Conservation (phyloP, 2,888 invertebrate genomes). For the Aphelenchoides bicaudatus region DNA sequence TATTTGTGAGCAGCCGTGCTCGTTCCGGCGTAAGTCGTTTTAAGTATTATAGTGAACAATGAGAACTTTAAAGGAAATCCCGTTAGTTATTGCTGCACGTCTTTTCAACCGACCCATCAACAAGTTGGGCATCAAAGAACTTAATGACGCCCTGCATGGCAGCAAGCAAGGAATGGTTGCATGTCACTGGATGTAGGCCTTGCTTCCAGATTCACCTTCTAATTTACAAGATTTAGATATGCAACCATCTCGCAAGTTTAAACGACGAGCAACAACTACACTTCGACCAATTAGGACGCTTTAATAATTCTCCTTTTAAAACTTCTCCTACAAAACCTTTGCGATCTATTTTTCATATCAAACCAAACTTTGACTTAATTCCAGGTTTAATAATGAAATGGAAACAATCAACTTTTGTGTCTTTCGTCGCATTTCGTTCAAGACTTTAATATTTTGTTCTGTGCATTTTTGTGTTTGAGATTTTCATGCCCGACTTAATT, state of each 20-base stretch:
- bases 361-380: too few species aligned
- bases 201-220: slow-evolving; percentile 10
- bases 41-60: too few species aligned
- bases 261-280: too few species aligned
- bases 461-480: too few species aligned
- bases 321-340: neutral
- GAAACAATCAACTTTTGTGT: too few species aligned
- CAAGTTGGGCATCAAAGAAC: slow-evolving; percentile 47
- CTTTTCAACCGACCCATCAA: slow-evolving; percentile 59
- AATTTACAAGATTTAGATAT: slow-evolving; percentile 56
- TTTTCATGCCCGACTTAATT: too few species aligned
- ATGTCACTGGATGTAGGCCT: slow-evolving; percentile 58
- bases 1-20: slow-evolving; percentile 57
- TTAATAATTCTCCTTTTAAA: neutral
- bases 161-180: slow-evolving; percentile 57
- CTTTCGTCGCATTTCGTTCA: too few species aligned
- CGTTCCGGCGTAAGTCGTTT: slow-evolving; percentile 38
- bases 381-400: too few species aligned
- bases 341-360: too few species aligned
- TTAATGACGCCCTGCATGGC: slow-evolving; percentile 57
- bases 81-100: slow-evolving; percentile 57
- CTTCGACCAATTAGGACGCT: too few species aligned
- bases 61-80: slow-evolving; percentile 58
- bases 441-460: too few species aligned
- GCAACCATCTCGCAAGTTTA: slow-evolving; percentile 50